These are phyloP conservation scores for Drosophila helvetica DNA, from an alignment of 2,888 invertebrate genomes.

Conservation along the genomic window DNA sequence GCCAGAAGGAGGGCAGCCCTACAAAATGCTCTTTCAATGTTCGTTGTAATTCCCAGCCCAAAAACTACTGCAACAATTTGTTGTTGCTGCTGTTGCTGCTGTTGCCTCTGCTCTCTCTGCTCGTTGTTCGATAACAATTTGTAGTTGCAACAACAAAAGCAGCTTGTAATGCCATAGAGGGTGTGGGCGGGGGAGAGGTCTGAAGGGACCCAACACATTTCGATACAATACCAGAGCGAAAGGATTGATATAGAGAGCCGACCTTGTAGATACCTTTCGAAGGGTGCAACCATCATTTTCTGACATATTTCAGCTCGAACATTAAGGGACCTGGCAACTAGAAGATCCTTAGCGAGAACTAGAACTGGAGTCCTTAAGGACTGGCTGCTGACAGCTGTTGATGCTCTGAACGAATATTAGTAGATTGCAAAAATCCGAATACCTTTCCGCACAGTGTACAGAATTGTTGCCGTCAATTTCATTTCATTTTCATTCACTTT, in stretches of 20 bases:
- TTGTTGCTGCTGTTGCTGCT: slow-evolving; percentile 23
- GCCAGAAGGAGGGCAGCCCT: slow-evolving; percentile 28
- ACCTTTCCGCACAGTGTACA: neutral
- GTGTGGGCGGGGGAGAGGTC: neutral
- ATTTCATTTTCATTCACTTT: slow-evolving; percentile 43
- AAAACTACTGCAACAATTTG: slow-evolving; percentile 33
- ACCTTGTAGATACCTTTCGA: neutral
- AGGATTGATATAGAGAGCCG: neutral
- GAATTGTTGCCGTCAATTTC: slow-evolving; percentile 52
- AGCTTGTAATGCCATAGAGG: slow-evolving; percentile 32
- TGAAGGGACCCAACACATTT: slow-evolving; percentile 10
- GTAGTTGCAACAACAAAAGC: slow-evolving; percentile 34
- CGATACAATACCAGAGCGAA: neutral
- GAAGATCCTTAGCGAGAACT: too few species aligned
- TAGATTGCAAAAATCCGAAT: neutral
- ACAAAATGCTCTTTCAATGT: slow-evolving; percentile 47
- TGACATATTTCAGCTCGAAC: too few species aligned
- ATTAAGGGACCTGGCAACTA: too few species aligned
- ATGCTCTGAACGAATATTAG: neutral
- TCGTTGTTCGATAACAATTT: slow-evolving; percentile 39
- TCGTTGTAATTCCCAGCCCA: slow-evolving; percentile 52
- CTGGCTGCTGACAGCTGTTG: neutral
- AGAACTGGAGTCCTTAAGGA: too few species aligned
- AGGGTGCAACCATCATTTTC: too few species aligned
- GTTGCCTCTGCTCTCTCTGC: neutral